Base-by-base conservation (phyloP, 1,140 invertebrate species). In the Macrocentrus cingulum region DNA sequence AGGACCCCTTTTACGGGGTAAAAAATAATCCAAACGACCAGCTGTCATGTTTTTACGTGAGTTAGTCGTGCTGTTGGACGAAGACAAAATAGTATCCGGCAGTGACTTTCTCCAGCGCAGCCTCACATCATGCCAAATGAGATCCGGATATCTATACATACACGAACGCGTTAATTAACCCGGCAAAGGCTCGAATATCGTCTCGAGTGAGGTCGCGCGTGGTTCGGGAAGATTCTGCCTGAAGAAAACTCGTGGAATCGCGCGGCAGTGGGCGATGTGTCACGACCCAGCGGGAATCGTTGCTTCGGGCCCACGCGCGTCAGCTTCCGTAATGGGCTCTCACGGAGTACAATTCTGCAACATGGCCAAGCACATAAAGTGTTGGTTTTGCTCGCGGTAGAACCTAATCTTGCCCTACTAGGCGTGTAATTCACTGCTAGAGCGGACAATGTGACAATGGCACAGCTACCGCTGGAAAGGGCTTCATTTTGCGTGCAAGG, bases 391-490 rank as follows among this genome's bases (percentile, higher is more conserved):
- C 56, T 62, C 60, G 59, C 49, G 66, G 56, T 66, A 66, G 64
- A 68, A 66, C 56, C 59, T 68, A 68, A 68, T 68, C 66, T 68
- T 61, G 52, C 60, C 29, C 59, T 66, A 65, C 64, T 65, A 68
- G 62, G 64, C 62, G 60, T 53, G 61, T 64, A 66, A 65, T 62
- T 65, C n/a, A n/a, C n/a, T 56, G 63, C 56, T 46, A 23, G 45
- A n/a, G 57, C 60, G 61, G 64, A 68, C 66, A 68, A 66, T 68
- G 66, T 64, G 62, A 64, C 56, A 68, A 13, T 8, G 4, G 11
- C 48, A 46, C 41, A 37, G 55, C 36, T 54, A 57, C 37, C 20
- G 53, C 32, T n/a, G 53, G 41, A 61, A 46, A 41, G 48, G 53
- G 19, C 39, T 29, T 9, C 34, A 48, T 34, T 48, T 5, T 13